These are phyloP conservation scores for Xestia rhomboidea DNA, from an alignment of 2,888 invertebrate genomes.

Conservation along the genomic window DNA sequence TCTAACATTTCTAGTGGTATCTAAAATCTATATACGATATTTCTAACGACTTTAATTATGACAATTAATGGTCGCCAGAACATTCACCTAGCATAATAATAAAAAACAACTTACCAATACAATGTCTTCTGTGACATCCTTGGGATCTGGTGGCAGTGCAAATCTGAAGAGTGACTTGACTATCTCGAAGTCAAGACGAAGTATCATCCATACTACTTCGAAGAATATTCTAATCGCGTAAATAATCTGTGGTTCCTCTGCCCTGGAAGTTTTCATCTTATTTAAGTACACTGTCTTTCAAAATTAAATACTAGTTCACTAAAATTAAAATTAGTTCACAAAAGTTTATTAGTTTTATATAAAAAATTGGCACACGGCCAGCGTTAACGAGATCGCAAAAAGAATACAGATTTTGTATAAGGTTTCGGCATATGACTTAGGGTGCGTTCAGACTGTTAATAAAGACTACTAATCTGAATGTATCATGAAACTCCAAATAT, in stretches of 20 bases:
- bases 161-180: slow-evolving; percentile 88
- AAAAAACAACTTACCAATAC: slow-evolving; percentile 92
- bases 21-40: neutral
- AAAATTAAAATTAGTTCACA: neutral
- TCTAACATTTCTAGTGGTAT: neutral
- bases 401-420: slow-evolving; percentile 49
- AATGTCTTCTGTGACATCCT: slow-evolving; percentile 93
- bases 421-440: slow-evolving; percentile 6
- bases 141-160: slow-evolving; percentile 90
- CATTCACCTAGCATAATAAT: neutral
- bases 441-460: slow-evolving; percentile 30
- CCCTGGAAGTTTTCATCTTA: slow-evolving; percentile 72
- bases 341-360: neutral
- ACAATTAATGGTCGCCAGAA: neutral
- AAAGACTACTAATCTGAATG: neutral
- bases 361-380: slow-evolving; percentile 55
- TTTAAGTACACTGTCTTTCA: slow-evolving; percentile 1
- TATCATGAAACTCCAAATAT: neutral
- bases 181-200: slow-evolving; percentile 84
- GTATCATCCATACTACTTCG: slow-evolving; percentile 86
- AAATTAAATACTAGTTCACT: neutral
- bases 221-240: slow-evolving; percentile 78
- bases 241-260: slow-evolving; percentile 79
- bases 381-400: slow-evolving; percentile 48
- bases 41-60: neutral